phyloP scores from a whole-genome alignment of 37 sponge, comb jelly and placozoan genomes.

The Ianthella basta region DNA sequence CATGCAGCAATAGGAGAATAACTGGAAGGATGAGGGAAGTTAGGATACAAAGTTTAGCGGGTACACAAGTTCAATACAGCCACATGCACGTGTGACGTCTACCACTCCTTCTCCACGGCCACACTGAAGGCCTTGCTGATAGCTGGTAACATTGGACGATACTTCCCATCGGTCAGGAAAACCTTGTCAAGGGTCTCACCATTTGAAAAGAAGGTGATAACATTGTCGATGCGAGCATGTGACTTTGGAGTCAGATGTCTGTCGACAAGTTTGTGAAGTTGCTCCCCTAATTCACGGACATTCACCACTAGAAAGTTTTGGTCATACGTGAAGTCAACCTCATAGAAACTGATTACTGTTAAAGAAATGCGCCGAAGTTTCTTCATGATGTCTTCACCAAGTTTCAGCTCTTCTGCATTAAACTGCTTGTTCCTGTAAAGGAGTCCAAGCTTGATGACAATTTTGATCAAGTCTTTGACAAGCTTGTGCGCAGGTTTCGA shows the following conservation, averaged over 20 bases:
- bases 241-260: slow-evolving; percentile 83
- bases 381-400: slow-evolving; percentile 60
- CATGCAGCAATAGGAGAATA: too few species aligned
- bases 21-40: too few species aligned
- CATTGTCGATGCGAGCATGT: slow-evolving; percentile 67
- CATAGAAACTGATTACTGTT: slow-evolving; percentile 87
- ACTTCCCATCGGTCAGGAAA: slow-evolving; percentile 71
- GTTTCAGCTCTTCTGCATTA: slow-evolving; percentile 66
- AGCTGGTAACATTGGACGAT: slow-evolving; percentile 35
- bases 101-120: slow-evolving; percentile 77
- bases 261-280: slow-evolving; percentile 73
- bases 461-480: slow-evolving; percentile 80
- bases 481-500: slow-evolving; percentile 73
- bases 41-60: too few species aligned
- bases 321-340: slow-evolving; percentile 87
- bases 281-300: slow-evolving; percentile 49
- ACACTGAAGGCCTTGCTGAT: slow-evolving; percentile 58
- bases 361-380: slow-evolving; percentile 68
- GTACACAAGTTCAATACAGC: too few species aligned
- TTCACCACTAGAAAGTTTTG: slow-evolving; percentile 47
- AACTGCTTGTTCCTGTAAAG: slow-evolving; percentile 80
- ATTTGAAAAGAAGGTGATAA: slow-evolving; percentile 57
- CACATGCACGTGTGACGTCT: too few species aligned
- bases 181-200: slow-evolving; percentile 70
- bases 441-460: slow-evolving; percentile 80